phyloP scores from a whole-genome alignment of 2,113 vertebrate species.

The Channa argus region DNA sequence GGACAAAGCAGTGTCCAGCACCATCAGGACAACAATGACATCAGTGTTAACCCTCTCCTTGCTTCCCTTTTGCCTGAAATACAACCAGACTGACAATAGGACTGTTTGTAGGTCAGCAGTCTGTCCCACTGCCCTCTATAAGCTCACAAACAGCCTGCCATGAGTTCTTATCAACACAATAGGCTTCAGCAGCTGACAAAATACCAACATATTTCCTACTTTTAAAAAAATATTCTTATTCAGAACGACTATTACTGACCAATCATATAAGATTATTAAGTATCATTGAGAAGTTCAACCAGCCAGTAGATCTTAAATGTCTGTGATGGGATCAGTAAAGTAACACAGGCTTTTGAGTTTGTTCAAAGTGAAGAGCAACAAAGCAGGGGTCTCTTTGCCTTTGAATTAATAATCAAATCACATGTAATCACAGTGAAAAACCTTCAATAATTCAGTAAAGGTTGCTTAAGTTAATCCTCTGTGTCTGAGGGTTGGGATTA shows the following conservation, averaged over 20 bases:
- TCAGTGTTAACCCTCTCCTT: slow-evolving; percentile 68
- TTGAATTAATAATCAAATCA: slow-evolving; percentile 13
- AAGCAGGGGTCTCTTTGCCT: background rate
- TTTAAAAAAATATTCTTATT: slow-evolving; percentile 43
- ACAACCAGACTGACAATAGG: slow-evolving; percentile 49
- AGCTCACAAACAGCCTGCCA: slow-evolving; percentile 37
- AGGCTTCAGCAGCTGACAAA: slow-evolving; percentile 24
- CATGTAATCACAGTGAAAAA: background rate
- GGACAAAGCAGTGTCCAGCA: slow-evolving; percentile 65
- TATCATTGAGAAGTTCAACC: slow-evolving; percentile 9
- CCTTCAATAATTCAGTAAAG: background rate
- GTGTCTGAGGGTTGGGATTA: background rate
- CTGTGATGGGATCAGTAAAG: background rate
- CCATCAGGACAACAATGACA: slow-evolving; percentile 59
- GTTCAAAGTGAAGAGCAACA: background rate
- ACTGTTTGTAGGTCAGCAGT: slow-evolving; percentile 64
- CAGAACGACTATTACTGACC: slow-evolving; percentile 2
- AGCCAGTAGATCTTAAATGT: background rate
- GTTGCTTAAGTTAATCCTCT: background rate
- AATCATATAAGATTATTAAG: background rate
- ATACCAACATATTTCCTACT: background rate
- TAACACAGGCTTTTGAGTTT: accelerated
- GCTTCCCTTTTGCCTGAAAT: slow-evolving; percentile 18
- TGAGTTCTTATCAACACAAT: slow-evolving; percentile 45
- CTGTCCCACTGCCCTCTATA: slow-evolving; percentile 64